phyloP scores from a whole-genome alignment of 1,140 invertebrate genomes.

The Euura lappo region DNA sequence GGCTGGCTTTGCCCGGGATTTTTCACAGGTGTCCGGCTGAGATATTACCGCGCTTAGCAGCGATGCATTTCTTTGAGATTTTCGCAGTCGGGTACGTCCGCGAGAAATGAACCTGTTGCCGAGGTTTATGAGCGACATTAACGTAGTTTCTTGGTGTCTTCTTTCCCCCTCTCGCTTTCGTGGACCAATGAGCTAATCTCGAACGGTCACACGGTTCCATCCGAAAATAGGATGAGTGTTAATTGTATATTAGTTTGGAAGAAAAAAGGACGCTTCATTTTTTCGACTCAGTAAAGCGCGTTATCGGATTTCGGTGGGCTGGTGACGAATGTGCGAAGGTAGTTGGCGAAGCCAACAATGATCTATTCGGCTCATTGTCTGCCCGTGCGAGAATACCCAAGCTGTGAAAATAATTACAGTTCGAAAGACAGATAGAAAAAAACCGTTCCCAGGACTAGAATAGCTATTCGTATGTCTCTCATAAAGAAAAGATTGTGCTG shows the following conservation, averaged over 20 bases:
- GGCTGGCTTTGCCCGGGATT: too few species aligned
- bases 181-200: too few species aligned
- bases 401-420: conserved; percentile 56
- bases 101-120: conserved; percentile 56
- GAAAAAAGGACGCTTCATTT: too few species aligned
- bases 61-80: conserved; percentile 47
- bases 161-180: not conserved
- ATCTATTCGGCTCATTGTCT: not conserved
- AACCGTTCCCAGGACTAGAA: conserved; percentile 58
- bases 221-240: too few species aligned
- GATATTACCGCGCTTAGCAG: conserved; percentile 38
- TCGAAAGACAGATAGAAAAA: conserved; percentile 47
- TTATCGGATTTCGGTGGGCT: too few species aligned
- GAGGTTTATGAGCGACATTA: conserved; percentile 54
- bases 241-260: too few species aligned
- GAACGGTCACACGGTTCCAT: too few species aligned
- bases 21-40: conserved; percentile 38
- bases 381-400: conserved; percentile 29
- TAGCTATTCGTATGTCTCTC: conserved; percentile 49
- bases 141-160: conserved; percentile 45
- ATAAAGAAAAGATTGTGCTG: conserved; percentile 55
- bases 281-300: too few species aligned
- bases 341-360: not conserved
- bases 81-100: conserved; percentile 33
- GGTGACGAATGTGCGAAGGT: too few species aligned